Evolutionary conservation across 2,888 invertebrate genomes (phyloP).

Genomic region (Drosophila nr. medialis): DNA sequence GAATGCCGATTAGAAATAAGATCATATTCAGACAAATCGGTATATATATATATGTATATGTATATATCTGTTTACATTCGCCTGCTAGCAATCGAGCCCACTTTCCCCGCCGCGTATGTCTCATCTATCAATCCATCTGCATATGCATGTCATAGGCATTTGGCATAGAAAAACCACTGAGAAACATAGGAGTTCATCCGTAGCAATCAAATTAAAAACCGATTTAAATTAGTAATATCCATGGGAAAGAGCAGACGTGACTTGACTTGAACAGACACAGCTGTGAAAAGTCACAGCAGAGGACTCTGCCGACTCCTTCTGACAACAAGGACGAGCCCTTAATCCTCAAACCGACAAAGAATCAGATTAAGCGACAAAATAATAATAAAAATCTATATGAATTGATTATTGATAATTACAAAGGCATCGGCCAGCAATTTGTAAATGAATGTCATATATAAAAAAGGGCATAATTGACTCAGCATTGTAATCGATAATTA

Average conservation of each 20-base stretch:
- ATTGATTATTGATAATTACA: background rate
- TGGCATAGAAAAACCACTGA: no score
- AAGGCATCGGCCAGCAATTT: background rate
- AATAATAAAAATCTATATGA: background rate
- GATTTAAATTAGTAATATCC: background rate
- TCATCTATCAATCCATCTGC: background rate
- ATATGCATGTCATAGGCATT: background rate
- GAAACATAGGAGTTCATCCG: background rate
- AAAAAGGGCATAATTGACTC: background rate
- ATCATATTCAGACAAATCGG: background rate
- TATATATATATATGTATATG: background rate
- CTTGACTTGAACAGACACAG: no score
- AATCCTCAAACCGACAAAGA: background rate
- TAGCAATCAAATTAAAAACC: background rate
- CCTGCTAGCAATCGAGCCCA: background rate
- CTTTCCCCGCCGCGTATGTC: background rate
- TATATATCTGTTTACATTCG: background rate
- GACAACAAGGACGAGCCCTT: background rate
- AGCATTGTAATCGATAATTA: background rate
- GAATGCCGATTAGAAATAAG: slow-evolving; percentile 19
- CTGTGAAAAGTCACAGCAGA: background rate
- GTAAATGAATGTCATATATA: background rate
- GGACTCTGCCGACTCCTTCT: background rate
- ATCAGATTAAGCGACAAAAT: background rate
- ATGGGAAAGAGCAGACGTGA: background rate